Percentiles rank a stretch among this genome's conserved stretches.
Conservation (phyloP, 2,888 invertebrate genomes). For the Catocala fraxini region DNA sequence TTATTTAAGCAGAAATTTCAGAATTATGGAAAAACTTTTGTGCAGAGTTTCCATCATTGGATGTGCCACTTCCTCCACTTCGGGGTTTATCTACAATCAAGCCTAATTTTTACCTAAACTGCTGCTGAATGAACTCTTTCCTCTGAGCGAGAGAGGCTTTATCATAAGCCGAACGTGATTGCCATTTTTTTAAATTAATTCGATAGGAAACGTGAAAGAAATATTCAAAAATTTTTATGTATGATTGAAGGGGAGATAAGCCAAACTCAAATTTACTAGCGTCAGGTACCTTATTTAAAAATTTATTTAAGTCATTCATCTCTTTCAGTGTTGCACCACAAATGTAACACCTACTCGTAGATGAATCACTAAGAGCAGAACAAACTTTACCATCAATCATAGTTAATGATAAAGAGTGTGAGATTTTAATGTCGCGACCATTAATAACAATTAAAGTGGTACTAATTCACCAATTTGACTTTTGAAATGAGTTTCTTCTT, state of each 20-base stretch:
- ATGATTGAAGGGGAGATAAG: conserved; percentile 22
- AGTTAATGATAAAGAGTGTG: conserved; percentile 19
- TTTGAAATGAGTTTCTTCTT: conserved; percentile 16
- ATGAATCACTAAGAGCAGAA: conserved; percentile 14
- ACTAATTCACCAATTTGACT: conserved; percentile 14
- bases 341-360: conserved; percentile 18
- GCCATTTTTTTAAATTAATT: conserved; percentile 14
- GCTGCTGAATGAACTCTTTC: too few species aligned
- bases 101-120: too few species aligned
- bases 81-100: too few species aligned
- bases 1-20: too few species aligned
- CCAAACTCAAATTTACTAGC: conserved; percentile 16
- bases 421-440: conserved; percentile 13
- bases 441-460: conserved; percentile 8
- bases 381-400: conserved; percentile 25
- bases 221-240: conserved; percentile 17
- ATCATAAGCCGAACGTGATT: conserved; percentile 1
- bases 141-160: too few species aligned
- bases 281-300: conserved; percentile 11
- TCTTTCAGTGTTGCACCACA: conserved; percentile 21
- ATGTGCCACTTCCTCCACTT: too few species aligned
- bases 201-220: conserved; percentile 17
- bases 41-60: too few species aligned
- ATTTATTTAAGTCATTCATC: conserved; percentile 20
- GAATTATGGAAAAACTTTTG: too few species aligned